Evolutionary conservation across 2,113 vertebrate species (phyloP), one percentile per base, ranked within the genome.

Genomic region (Piprites chloris): DNA sequence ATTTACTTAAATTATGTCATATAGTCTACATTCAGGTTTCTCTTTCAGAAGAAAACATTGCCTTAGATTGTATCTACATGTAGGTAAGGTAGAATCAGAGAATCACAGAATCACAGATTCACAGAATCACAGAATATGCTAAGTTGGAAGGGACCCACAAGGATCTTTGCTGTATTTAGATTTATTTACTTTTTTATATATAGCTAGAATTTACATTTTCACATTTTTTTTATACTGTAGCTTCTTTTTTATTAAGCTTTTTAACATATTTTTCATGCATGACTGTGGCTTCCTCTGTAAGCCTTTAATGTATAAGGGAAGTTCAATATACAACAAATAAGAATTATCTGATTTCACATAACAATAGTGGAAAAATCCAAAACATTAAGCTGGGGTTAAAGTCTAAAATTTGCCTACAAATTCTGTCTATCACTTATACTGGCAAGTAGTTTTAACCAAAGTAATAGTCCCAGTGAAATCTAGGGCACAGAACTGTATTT

Each of bases 1-100:
- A 86, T 87, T 89, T 97, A 84, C 92, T 86, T 89, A 76, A 78
- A n/a, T 87, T 85, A 20, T 74, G 30, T 35, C 42, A 35, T 42
- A 28, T 23, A 94, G n/a, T 84, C 67, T 56, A 63, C 80, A 85
- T 80, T 90, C 78, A 78, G 26, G 58, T 50, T 55, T 90, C 33
- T 90, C 50, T 95, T 71, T 66, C 33, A 59, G 22, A 93, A 85
- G n/a, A 75, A 92, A 76, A 73, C 87, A 44, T 82, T 91, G 19
- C 33, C 27, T 78, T 20, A 75, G 27, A 65, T 17, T 41, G 17
- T 50, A 61, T 12, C 12, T 85, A n/a, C 39, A 35, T 20, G 20
- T 33, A 68, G 23, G 20, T 47, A 55, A 88, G 30, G 14, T 32
- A 50, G 24, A 50, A 50, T 50, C 61, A 63, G 37, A 63, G 61